A percentile compares a stretch with the other conserved stretches of the same genome.
These are phyloP conservation scores for Mechanitis mazaeus DNA, from an alignment of 2,888 invertebrate genomes.

Conservation along the genomic window DNA sequence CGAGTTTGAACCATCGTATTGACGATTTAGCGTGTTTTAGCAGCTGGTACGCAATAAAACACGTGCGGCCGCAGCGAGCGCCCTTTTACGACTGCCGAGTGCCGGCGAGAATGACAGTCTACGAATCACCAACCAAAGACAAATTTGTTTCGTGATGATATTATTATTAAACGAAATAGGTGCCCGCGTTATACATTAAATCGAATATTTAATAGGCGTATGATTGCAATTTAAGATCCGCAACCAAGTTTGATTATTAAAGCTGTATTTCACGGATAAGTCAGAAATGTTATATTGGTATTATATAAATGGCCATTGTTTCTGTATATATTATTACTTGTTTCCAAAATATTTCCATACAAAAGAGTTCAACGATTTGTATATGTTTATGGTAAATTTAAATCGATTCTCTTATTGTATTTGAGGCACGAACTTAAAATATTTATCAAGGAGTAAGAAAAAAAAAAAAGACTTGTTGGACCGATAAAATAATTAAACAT, in stretches of 20 bases:
- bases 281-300: conserved; percentile 4
- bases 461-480: no score
- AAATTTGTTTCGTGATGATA: conserved; percentile 36
- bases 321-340: neutral
- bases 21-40: conserved; percentile 16
- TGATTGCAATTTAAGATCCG: conserved; percentile 32
- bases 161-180: conserved; percentile 35
- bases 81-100: conserved; percentile 60
- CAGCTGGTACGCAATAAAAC: conserved; percentile 11
- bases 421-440: no score
- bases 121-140: conserved; percentile 12
- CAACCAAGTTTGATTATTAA: conserved; percentile 11
- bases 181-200: conserved; percentile 30
- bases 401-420: no score
- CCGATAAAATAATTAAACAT: no score
- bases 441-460: no score
- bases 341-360: conserved; percentile 31
- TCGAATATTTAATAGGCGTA: conserved; percentile 37
- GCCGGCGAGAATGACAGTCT: conserved; percentile 20
- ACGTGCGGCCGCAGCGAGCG: conserved; percentile 58
- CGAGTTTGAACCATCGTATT: conserved; percentile 45
- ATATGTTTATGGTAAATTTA: neutral
- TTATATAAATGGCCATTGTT: conserved; percentile 3
- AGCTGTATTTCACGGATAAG: conserved; percentile 12
- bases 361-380: conserved; percentile 65